A percentile compares a stretch with the other conserved stretches of the same genome.
These are phyloP conservation scores for Mesorhabditis sp. DNA, from an alignment of 2,888 invertebrate genomes.

Conservation along the genomic window DNA sequence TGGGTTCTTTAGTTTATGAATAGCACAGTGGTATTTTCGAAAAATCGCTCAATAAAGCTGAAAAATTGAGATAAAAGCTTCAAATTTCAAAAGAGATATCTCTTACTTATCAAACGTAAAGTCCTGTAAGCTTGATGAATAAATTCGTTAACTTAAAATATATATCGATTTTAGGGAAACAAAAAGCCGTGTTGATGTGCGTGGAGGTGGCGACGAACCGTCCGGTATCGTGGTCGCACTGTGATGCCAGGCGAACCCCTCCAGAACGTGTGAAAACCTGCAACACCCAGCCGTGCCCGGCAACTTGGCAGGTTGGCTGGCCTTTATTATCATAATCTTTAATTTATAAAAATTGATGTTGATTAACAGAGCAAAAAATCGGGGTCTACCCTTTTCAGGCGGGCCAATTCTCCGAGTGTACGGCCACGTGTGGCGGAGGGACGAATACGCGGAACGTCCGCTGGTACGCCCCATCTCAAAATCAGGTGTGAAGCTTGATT, in stretches of 20 bases:
- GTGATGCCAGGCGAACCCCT: constrained; percentile 80
- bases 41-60: no score
- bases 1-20: no score
- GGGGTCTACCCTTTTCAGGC: constrained; percentile 18
- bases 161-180: constrained; percentile 33
- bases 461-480: constrained; percentile 67
- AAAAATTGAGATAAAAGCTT: no score
- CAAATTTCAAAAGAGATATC: no score
- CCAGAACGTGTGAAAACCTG: constrained; percentile 80
- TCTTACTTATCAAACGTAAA: no score
- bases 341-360: not conserved
- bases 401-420: constrained; percentile 66
- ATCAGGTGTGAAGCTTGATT: constrained; percentile 15
- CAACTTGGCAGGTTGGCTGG: constrained; percentile 65
- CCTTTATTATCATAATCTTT: not conserved
- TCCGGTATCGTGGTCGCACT: constrained; percentile 81
- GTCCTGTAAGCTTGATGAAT: no score
- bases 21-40: no score
- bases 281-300: constrained; percentile 91
- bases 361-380: not conserved
- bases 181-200: constrained; percentile 47
- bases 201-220: constrained; percentile 65
- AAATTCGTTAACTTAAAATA: no score
- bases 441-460: constrained; percentile 79
- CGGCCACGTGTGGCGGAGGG: constrained; percentile 88